Conservation (phyloP, 1,140 invertebrate genomes). For the Plutomurus gul region DNA sequence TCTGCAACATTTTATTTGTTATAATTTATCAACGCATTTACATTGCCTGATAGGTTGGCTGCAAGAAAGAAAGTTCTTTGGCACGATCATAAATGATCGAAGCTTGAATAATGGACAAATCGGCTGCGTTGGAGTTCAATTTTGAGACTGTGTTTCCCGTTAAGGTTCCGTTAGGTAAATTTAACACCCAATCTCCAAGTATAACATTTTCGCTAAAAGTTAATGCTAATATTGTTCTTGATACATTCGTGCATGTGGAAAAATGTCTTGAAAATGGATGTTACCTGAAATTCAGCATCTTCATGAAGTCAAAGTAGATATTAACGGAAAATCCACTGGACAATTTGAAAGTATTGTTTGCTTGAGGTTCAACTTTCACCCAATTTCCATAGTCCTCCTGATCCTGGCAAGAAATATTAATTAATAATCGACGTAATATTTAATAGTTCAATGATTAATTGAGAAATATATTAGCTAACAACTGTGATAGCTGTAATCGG, state of each 20-base stretch:
- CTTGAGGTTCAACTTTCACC: not conserved
- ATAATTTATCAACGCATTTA: not conserved
- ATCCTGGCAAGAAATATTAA: not conserved
- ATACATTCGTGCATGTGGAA: not conserved
- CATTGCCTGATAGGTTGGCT: not conserved
- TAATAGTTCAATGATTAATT: not conserved
- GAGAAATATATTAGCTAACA: not conserved
- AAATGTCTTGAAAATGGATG: not conserved
- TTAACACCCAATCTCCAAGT: not conserved
- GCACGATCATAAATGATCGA: not conserved
- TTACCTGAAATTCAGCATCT: constrained; percentile 12
- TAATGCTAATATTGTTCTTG: not conserved
- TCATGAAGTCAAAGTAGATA: not conserved
- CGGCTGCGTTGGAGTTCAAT: not conserved
- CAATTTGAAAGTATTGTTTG: not conserved
- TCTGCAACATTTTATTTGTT: not conserved
- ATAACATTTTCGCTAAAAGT: not conserved
- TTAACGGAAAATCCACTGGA: not conserved
- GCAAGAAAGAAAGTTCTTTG: not conserved
- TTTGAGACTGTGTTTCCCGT: not conserved
- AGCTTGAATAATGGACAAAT: not conserved
- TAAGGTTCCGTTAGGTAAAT: not conserved
- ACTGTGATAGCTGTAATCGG: not conserved
- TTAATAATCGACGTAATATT: not conserved
- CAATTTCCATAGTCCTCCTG: not conserved